phyloP scores from a whole-genome alignment of 2,888 invertebrate species.

The Cosmia trapezina region DNA sequence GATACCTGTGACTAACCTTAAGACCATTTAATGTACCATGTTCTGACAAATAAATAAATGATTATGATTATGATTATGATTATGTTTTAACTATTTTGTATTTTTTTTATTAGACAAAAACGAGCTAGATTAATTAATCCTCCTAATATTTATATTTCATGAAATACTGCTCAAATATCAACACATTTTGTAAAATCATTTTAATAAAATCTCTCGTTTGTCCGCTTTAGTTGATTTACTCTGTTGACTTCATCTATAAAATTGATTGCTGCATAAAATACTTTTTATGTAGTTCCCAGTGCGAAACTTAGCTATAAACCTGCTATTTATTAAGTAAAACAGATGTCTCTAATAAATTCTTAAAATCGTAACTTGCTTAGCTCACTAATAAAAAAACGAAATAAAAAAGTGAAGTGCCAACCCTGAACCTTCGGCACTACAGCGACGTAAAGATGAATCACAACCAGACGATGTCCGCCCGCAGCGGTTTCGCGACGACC shows the following conservation, averaged over 20 bases:
- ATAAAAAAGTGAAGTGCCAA: conserved; percentile 59
- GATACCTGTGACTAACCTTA: no score
- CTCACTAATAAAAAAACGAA: conserved; percentile 56
- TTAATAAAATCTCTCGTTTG: background rate
- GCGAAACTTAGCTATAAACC: conserved; percentile 46
- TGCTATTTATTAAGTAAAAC: conserved; percentile 40
- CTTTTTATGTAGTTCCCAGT: conserved; percentile 50
- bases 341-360: conserved; percentile 52
- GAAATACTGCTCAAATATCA: background rate
- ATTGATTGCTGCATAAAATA: conserved; percentile 46
- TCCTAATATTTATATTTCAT: background rate
- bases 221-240: conserved; percentile 3
- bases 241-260: conserved; percentile 35
- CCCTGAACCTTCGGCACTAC: conserved; percentile 57
- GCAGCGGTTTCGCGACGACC: conserved; percentile 62
- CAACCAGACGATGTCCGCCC: conserved; percentile 69
- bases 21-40: no score
- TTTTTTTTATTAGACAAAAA: background rate
- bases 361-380: conserved; percentile 61
- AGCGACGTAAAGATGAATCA: conserved; percentile 73
- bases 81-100: background rate
- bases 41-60: no score
- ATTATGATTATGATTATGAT: no score
- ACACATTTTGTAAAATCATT: background rate
- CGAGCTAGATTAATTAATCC: background rate